phyloP scores from a whole-genome alignment of 2,113 vertebrate species.

The Phaetusa simplex region DNA sequence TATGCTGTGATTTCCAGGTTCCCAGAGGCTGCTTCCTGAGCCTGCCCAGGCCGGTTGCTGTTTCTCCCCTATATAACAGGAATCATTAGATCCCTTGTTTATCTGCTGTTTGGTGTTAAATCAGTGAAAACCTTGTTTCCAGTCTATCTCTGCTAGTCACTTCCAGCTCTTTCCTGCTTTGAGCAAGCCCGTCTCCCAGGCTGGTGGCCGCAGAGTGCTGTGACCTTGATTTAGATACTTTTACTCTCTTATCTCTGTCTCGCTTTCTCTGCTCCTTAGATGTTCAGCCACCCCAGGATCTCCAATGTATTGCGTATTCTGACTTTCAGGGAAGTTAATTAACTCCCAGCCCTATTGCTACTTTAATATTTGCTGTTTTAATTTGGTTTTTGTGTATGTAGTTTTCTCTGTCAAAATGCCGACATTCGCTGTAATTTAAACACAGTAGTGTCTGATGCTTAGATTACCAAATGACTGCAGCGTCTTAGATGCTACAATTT shows the following conservation, averaged over 20 bases:
- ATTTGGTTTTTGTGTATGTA: not conserved
- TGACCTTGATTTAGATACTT: not conserved
- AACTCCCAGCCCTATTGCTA: not conserved
- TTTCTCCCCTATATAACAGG: fast-evolving
- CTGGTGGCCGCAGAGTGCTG: not conserved
- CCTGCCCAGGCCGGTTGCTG: not conserved
- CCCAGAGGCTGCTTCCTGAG: not conserved
- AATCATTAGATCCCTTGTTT: not conserved
- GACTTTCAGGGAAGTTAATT: constrained; percentile 1
- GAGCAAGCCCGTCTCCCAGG: not conserved
- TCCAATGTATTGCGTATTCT: not conserved
- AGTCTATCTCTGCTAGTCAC: not conserved
- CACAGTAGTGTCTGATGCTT: not conserved
- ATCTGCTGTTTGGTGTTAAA: not conserved
- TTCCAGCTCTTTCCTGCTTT: not conserved
- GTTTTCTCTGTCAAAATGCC: not conserved
- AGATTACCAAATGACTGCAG: not conserved
- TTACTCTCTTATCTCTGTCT: not conserved
- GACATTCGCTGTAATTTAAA: not conserved
- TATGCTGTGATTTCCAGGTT: not conserved
- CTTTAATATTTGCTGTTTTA: not conserved
- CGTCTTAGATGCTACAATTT: not conserved
- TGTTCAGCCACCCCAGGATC: not conserved
- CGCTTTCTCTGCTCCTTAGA: not conserved
- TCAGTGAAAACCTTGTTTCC: not conserved